A percentile compares a stretch with the other conserved stretches of the same genome.
Conservation (phyloP, 2,797 vertebrate species). For the Streptopelia turtur region DNA sequence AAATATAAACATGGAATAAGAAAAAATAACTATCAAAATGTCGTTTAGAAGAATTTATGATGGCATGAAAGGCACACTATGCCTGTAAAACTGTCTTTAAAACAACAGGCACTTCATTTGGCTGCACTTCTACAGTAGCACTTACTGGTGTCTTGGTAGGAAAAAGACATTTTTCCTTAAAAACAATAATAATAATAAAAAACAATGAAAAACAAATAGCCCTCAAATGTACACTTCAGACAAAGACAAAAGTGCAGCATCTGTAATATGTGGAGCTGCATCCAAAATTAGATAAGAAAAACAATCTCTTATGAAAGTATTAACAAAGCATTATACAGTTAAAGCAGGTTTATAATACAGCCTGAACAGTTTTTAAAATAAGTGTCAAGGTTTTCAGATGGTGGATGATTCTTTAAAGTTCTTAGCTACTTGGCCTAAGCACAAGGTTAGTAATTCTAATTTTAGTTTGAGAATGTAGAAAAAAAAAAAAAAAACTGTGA, state of each 20-base stretch:
- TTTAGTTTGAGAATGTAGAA: background rate
- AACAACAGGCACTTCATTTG: background rate
- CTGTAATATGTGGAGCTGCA: constrained; percentile 7
- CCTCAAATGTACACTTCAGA: background rate
- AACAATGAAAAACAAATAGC: background rate
- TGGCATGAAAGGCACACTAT: background rate
- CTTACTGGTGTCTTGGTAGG: background rate
- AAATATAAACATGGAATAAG: background rate
- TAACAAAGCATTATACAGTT: background rate
- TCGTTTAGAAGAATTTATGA: background rate
- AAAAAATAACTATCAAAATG: constrained; percentile 2
- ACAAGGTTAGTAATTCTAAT: background rate
- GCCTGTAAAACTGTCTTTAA: background rate
- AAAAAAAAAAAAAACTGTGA: background rate
- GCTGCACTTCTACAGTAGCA: background rate
- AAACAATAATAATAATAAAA: background rate
- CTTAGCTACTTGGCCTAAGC: background rate
- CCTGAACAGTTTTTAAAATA: background rate
- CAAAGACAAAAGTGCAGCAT: background rate
- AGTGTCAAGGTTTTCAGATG: background rate
- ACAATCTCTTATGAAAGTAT: background rate
- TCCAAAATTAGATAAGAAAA: constrained; percentile 40
- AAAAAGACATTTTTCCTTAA: background rate
- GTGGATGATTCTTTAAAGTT: background rate
- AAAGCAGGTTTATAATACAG: background rate